Base-by-base conservation (phyloP, 2,113 vertebrate genomes). In the Sciurus niger region DNA sequence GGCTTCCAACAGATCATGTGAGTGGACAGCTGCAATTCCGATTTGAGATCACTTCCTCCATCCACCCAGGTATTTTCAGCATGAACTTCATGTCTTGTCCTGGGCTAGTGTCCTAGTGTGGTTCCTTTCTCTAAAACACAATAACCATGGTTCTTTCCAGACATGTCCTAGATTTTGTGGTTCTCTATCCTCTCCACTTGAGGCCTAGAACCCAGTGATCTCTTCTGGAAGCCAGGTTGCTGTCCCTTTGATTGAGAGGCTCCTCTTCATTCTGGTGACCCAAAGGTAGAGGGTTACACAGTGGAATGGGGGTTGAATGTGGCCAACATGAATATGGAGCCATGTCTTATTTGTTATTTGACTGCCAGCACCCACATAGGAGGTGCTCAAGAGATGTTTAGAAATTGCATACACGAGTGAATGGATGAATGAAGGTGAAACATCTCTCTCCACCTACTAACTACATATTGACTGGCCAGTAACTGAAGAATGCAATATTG, bases 21-120 rank as follows among this genome's bases (percentile, higher is more conserved):
- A 99, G 99, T 89, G 99, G 99, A 78, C 99, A 99, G 98, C 99
- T 99, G 97, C 99, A 99, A 97, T 99, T 99, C 97, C 98, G 99
- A 97, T 99, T 99, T 98, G 99, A 99, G 98, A 99, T 99, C 98
- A 99, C 99, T 95, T 99, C 99, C 79, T 99, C 99, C 74, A 99
- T 99, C 95, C 99, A 99, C 91, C 99, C 99, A 99, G 99, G 99
- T 99, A 99, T 97, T 96, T 96, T 95, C 58, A 83, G 72, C 92
- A 90, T 95, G 76, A 93, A 70, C 60, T 89, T 95, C 58, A 84
- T 92, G 72, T 95, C 89, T 96, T 68, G 16, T 87, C 55, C 51
- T 67, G 82, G 67, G 63, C 20, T 80, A 37, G 51, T 82, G 58
- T 65, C 55, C 43, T 40, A 43, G 34, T 46, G 10, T 55, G 74